A percentile compares a stretch with the other conserved stretches of the same genome.
phyloP scores from a whole-genome alignment of 2,797 vertebrate genomes.

The Morus bassanus region DNA sequence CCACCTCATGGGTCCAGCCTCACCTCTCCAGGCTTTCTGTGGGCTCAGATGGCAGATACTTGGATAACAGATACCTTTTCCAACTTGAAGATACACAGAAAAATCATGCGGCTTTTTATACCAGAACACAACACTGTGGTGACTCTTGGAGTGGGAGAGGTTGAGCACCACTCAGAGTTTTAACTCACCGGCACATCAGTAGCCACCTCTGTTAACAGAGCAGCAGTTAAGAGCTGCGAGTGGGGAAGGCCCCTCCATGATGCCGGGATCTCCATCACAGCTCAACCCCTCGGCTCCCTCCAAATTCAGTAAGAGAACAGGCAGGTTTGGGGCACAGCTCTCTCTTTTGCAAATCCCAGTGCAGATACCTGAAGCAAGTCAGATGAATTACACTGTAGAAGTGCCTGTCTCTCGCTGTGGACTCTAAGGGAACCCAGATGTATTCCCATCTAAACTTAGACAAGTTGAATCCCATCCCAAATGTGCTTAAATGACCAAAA shows the following conservation, averaged over 20 bases:
- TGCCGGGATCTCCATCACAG: not conserved
- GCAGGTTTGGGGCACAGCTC: not conserved
- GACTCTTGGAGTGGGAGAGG: not conserved
- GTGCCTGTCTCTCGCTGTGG: not conserved
- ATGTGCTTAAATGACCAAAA: not conserved
- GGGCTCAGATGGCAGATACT: not conserved
- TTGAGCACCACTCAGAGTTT: not conserved
- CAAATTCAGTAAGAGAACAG: not conserved
- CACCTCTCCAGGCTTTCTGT: not conserved
- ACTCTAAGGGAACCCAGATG: not conserved
- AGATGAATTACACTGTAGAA: not conserved
- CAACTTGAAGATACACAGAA: not conserved
- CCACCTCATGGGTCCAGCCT: not conserved
- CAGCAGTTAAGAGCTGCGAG: not conserved
- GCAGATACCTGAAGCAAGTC: not conserved
- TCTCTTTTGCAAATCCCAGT: not conserved
- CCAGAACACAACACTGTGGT: not conserved
- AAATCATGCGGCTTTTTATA: not conserved
- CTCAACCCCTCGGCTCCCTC: not conserved
- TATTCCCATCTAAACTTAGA: not conserved
- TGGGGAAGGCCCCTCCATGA: not conserved
- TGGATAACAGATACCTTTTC: not conserved
- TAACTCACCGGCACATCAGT: not conserved
- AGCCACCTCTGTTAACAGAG: not conserved
- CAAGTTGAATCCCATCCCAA: not conserved